Evolutionary conservation across 2,888 invertebrate genomes (phyloP).

Genomic region (Cephus pygmeus): DNA sequence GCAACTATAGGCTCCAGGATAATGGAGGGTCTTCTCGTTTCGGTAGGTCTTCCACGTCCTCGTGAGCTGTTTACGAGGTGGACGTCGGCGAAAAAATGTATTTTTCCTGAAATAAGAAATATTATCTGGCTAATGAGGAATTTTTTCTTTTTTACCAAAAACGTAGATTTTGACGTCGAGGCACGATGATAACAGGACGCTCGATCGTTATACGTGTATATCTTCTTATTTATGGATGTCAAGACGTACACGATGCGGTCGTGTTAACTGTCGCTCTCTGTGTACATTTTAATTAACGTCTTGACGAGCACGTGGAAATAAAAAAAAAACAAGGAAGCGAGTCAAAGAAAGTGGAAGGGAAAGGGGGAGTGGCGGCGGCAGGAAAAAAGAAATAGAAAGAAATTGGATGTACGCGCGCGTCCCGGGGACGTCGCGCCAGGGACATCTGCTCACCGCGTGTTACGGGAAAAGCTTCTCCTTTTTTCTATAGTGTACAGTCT

Average conservation of each 20-base stretch:
- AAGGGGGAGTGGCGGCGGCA: background rate
- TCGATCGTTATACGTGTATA: background rate
- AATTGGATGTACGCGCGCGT: conserved; percentile 15
- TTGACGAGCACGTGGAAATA: conserved; percentile 7
- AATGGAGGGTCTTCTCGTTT: background rate
- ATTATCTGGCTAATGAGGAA: background rate
- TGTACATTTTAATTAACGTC: conserved; percentile 4
- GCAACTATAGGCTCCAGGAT: background rate
- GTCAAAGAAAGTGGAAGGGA: background rate
- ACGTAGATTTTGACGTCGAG: background rate
- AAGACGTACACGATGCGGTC: background rate
- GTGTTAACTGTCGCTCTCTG: background rate
- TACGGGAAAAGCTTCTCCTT: background rate
- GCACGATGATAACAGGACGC: background rate
- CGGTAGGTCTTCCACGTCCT: background rate
- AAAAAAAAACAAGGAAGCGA: conserved; percentile 10
- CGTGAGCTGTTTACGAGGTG: background rate
- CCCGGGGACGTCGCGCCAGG: background rate
- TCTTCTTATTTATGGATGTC: background rate
- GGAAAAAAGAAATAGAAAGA: conserved; percentile 1
- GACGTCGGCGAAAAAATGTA: background rate
- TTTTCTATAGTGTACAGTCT: background rate
- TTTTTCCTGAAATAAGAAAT: background rate
- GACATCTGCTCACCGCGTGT: conserved; percentile 28
- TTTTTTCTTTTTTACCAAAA: background rate